Evolutionary conservation across 1,140 invertebrate species (phyloP).

Genomic region (Aphelenchoides fujianensis): DNA sequence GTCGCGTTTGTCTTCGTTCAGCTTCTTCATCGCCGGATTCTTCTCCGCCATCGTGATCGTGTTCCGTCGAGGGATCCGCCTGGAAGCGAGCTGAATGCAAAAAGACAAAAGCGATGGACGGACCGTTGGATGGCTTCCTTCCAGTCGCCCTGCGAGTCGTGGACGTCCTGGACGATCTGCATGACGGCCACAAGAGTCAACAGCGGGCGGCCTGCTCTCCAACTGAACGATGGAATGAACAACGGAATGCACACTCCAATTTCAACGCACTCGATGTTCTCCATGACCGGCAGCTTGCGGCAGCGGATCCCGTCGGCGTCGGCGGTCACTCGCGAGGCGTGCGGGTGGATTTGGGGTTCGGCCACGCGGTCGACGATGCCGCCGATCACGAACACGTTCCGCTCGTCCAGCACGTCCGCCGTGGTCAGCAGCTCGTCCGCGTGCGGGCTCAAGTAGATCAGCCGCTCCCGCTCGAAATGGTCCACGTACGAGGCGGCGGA

Average conservation of each 20-base stretch:
- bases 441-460: slow-evolving; percentile 47
- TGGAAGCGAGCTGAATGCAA: slow-evolving; percentile 21
- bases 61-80: slow-evolving; percentile 39
- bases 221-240: slow-evolving; percentile 13
- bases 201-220: slow-evolving; percentile 41
- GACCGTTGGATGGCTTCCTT: slow-evolving; percentile 27
- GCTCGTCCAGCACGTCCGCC: slow-evolving; percentile 22
- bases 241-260: slow-evolving; percentile 13
- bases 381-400: slow-evolving; percentile 42
- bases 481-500: slow-evolving; percentile 9
- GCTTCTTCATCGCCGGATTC: slow-evolving; percentile 15
- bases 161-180: slow-evolving; percentile 37
- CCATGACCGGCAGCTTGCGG: slow-evolving; percentile 36
- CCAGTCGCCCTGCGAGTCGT: slow-evolving; percentile 36
- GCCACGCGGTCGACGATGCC: slow-evolving; percentile 48
- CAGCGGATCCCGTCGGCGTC: slow-evolving; percentile 29
- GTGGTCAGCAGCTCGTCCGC: slow-evolving; percentile 32
- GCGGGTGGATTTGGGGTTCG: slow-evolving; percentile 39
- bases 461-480: slow-evolving; percentile 12
- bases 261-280: slow-evolving; percentile 40
- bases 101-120: not conserved
- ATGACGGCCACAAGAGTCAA: slow-evolving; percentile 42
- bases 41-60: slow-evolving; percentile 29
- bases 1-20: not conserved
- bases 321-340: slow-evolving; percentile 36